Evolutionary conservation across 1,140 invertebrate species (phyloP).

Genomic region (Drosophila jambulina): DNA sequence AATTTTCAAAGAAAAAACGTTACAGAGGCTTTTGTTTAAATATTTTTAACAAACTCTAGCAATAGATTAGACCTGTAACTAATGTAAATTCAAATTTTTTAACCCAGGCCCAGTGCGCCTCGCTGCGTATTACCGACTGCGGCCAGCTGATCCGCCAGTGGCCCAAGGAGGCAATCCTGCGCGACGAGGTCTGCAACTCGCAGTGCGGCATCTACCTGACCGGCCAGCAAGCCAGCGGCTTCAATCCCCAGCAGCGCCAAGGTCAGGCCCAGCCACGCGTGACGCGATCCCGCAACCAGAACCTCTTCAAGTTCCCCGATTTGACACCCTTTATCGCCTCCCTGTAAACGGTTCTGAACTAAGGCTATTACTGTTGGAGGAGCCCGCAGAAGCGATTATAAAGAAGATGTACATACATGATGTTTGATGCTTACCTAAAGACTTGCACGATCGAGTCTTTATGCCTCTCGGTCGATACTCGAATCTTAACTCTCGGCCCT

Average conservation of each 20-base stretch:
- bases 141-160: conserved; percentile 92
- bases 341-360: conserved; percentile 39
- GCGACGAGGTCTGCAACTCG: conserved; percentile 95
- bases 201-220: conserved; percentile 90
- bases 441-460: conserved; percentile 38
- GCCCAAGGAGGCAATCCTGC: conserved; percentile 91
- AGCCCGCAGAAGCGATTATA: conserved; percentile 39
- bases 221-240: conserved; percentile 67
- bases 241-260: conserved; percentile 69
- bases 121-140: conserved; percentile 94
- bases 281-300: conserved; percentile 84
- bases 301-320: conserved; percentile 87
- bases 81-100: too few relatives aligned
- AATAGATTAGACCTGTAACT: not conserved
- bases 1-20: too few relatives aligned
- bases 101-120: conserved; percentile 93
- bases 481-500: conserved; percentile 18
- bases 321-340: conserved; percentile 88
- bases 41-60: too few relatives aligned
- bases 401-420: conserved; percentile 51
- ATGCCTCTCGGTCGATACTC: conserved; percentile 1
- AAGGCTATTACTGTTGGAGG: not conserved
- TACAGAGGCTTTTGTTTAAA: too few relatives aligned
- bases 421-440: conserved; percentile 61
- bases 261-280: conserved; percentile 64